Base-by-base conservation (phyloP, 1,140 invertebrate species). In the Heliconius congener region DNA sequence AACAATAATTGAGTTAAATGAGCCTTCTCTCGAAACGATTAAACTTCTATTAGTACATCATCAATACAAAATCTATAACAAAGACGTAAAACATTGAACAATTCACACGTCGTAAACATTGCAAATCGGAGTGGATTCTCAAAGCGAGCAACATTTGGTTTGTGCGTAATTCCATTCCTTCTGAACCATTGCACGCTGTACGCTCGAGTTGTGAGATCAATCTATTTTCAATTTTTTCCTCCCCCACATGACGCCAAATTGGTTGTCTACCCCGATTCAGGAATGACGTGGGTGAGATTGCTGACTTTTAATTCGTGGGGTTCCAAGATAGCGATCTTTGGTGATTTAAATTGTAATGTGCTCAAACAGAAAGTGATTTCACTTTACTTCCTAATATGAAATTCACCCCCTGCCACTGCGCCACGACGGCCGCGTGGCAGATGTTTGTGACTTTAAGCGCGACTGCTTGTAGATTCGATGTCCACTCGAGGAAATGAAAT, bases 181-280 rank as follows among this genome's bases (percentile, higher is more conserved):
- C 89, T 87, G 81, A 86, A 73, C 87, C 88, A 91, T 91, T 90
- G 87, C 85, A 71, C 84, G 70, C 81, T 83, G 85, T 85, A 88
- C 90, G 90, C 88, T 83, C 84, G 83, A 85, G 82, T 87, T 86
- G 82, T 83, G 78, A 76, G 87, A 90, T 92, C 90, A 90, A 92
- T 92, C 88, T 90, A 90, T 92, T 90, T 90, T 91, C 91, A 91
- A 92, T 92, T 92, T 90, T 46, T 91, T 91, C 81, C 83, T 76
- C 88, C 86, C 88, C 84, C 86, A 90, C 82, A 87, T 84, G 83
- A 83, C 76, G 82, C 85, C 84, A 91, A 92, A 91, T 92, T 92
- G 87, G 86, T 89, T 91, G 87, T 88, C 87, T 89, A 83, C 76
- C 83, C 82, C 73, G 81, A 77, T 83, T 90, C 88, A 88, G 83